phyloP scores from a whole-genome alignment of 2,888 invertebrate genomes.

The Trissonchulus latispiculum region DNA sequence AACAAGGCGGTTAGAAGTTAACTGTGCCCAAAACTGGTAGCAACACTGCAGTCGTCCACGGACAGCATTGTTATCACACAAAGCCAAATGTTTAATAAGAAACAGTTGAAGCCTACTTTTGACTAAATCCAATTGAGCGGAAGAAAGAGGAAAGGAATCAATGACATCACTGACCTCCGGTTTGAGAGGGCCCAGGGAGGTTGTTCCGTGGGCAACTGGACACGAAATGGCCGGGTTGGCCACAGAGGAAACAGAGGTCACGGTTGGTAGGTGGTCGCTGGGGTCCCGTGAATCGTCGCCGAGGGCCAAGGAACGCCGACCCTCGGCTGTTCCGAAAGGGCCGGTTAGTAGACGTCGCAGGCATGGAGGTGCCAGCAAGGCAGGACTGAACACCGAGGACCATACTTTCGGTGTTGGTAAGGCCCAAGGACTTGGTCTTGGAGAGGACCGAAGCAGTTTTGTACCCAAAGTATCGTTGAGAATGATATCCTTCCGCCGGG shows the following conservation, averaged over 20 bases:
- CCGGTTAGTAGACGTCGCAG: neutral
- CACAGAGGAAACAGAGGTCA: neutral
- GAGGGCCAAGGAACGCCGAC: too few species aligned
- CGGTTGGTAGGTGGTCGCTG: too few species aligned
- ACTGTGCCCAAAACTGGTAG: neutral
- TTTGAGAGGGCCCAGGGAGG: too few species aligned
- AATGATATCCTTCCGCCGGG: neutral
- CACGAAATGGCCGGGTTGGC: neutral
- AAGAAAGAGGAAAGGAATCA: too few species aligned
- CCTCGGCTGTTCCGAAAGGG: neutral
- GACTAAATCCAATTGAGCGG: too few species aligned
- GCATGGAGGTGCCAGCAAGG: neutral
- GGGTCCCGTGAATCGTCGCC: too few species aligned
- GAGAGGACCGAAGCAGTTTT: neutral
- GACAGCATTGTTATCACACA: neutral
- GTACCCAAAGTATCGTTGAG: slow-evolving; percentile 5
- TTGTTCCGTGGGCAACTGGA: neutral
- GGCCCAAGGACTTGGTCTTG: neutral
- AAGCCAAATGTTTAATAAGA: too few species aligned
- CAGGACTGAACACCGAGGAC: neutral
- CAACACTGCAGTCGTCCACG: neutral
- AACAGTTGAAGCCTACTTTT: too few species aligned
- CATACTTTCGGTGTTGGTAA: neutral
- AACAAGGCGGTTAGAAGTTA: neutral
- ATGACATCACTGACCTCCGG: too few species aligned